Evolutionary conservation across 2,113 vertebrate species (phyloP), one percentile per base, ranked within the genome.

Genomic region (Nesogale talazaci): DNA sequence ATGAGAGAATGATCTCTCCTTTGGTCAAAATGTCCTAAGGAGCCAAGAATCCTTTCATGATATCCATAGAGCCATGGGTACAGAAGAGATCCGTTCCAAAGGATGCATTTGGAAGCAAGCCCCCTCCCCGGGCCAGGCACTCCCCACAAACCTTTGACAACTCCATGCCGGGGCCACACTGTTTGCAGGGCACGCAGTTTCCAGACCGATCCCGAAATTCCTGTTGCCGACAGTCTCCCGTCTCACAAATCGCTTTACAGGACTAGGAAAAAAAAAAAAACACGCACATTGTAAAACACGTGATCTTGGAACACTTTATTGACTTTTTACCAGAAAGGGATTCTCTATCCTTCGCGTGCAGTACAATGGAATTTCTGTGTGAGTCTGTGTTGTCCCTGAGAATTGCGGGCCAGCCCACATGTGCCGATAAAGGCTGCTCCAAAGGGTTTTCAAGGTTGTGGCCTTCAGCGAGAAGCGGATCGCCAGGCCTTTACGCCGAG

Each of bases 141-240:
- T 75, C 29, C 2, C 0, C 19, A 96, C 63, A 87, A 97, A 99
- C 99, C 99, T 99, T 99, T 87, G 99, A 99, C 31, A 99, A 97
- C 90, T 99, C 99, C 98, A 99, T 98, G 96, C 99, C 99, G 7
- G 99, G 99, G n/a, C 99, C 99, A 89, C 99, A 99, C 79, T 99
- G 99, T 94, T 97, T 98, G 97, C 99, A 99, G 83, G 98, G 98
- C 86, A 98, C 94, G 93, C 99, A 99, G 59, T 97, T 99, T 95
- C 99, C 99, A 95, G 97, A 92, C 17, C 95, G 97, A 93, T 99
- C 99, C 96, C 98, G 98, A 98, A 98, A 99, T 97, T 99, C 99
- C 94, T 99, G 99, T 11, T 99, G 99, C 94, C 98, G 98, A 95
- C 99, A 99, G 95, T 99, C 99, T 97, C 98, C 98, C 0, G 99